Evolutionary conservation across 2,113 vertebrate genomes (phyloP), one percentile per base, ranked within the genome.

Genomic region (Carollia perspicillata): DNA sequence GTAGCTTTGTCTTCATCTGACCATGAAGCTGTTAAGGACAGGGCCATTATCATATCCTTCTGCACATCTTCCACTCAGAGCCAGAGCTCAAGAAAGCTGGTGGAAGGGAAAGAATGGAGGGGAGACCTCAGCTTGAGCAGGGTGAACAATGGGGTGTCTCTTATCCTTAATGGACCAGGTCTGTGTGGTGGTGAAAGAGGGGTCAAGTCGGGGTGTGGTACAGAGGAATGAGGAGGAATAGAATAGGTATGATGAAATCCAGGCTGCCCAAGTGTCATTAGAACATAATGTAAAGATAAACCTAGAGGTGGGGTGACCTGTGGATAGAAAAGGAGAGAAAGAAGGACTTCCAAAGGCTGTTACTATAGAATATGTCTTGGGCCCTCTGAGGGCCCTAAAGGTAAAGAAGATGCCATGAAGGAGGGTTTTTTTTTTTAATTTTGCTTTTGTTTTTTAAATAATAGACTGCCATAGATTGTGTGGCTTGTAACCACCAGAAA

Each of bases 111-210:
- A 20, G 47, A 60, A 68, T 16, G 30, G 66, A 20, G 33, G 58
- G 4, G 6, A 40, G 47, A 47, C 60, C 20, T 88, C 44, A 2
- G 1, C 18, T 47, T 37, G n/a, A 33, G 23, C 14, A 16, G 17
- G 18, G 2, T 40, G 18, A 47, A 44, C 0, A 8, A 35, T 3
- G 3, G 26, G 58, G n/a, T 20, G 7, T 0, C 2, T 3, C 12
- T 23, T 81, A 17, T 78, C 14, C 42, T 88, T 51, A 16, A 17
- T 7, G 30, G 77, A 51, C 30, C 23, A 51, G 23, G 33, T 10
- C 5, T 22, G 35, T 13, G 42, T 88, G 89, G 44, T 68, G 20
- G 23, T 60, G 7, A 30, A 10, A 14, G 7, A 60, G 2, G 28
- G n/a, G 66, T 17, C 6, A 5, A 35, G 30, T 10, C 33, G 11